Conservation (phyloP, 2,888 invertebrate species). For the Tipula confusa region DNA sequence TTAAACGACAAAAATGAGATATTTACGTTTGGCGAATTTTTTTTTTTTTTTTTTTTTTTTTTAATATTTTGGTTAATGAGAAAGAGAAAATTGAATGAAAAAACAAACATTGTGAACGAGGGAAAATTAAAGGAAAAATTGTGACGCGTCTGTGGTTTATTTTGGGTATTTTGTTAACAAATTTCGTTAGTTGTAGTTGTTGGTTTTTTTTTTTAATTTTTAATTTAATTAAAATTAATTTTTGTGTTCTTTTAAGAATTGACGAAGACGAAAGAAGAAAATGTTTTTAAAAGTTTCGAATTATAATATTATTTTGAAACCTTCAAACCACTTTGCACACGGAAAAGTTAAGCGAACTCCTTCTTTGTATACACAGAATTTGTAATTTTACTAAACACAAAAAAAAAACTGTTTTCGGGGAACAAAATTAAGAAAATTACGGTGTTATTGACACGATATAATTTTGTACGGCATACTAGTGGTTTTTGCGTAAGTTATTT, state of each 20-base stretch:
- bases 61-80: slow-evolving; percentile 16
- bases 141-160: background rate
- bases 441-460: background rate
- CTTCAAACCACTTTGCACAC: background rate
- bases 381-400: background rate
- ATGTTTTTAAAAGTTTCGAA: background rate
- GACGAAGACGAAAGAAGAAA: background rate
- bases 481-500: background rate
- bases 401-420: too few relatives aligned
- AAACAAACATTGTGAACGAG: background rate
- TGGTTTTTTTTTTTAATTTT: background rate
- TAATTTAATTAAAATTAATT: slow-evolving; percentile 25
- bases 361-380: background rate
- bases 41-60: too few relatives aligned
- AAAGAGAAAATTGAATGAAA: background rate
- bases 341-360: background rate
- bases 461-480: background rate
- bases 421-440: background rate
- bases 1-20: slow-evolving; percentile 15
- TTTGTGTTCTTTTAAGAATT: background rate
- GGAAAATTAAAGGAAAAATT: background rate
- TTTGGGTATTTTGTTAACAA: background rate
- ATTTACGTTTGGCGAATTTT: background rate
- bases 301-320: background rate
- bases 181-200: background rate